phyloP scores from a whole-genome alignment of 2,113 vertebrate species.

The Hippocampus abdominalis region DNA sequence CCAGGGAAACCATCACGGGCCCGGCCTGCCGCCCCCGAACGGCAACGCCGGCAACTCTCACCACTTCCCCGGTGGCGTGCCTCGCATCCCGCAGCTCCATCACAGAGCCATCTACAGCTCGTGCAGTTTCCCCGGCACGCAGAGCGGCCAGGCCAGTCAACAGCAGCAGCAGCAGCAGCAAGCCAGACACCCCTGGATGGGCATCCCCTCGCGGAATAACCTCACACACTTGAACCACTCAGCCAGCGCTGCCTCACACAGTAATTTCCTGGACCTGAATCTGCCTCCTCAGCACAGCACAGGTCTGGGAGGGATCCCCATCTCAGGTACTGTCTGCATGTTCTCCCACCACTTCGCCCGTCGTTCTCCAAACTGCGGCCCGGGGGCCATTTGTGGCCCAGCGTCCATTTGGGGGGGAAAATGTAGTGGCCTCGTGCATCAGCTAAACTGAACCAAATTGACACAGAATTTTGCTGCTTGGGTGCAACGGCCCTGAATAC shows the following conservation, averaged over 20 bases:
- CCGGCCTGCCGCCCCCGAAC: conserved; percentile 43
- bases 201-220: conserved; percentile 86
- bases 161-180: conserved; percentile 50
- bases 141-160: conserved; percentile 61
- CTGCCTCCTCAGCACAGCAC: conserved; percentile 93
- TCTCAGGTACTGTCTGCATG: conserved; percentile 82
- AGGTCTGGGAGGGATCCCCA: conserved; percentile 96
- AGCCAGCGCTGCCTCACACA: conserved; percentile 92
- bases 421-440: no score
- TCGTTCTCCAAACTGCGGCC: no score
- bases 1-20: conserved; percentile 43
- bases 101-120: conserved; percentile 96
- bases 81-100: conserved; percentile 89
- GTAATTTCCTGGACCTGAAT: conserved; percentile 97
- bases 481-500: no score
- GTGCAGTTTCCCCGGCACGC: conserved; percentile 87
- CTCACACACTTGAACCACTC: conserved; percentile 89
- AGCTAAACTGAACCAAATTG: no score
- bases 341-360: background rate
- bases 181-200: conserved; percentile 95
- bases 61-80: conserved; percentile 81
- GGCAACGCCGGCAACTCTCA: conserved; percentile 46
- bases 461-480: no score
- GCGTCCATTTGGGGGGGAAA: no score
- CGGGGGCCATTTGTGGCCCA: no score